Base-by-base conservation (phyloP, 1,140 invertebrate species). In the Drosophila azteca region DNA sequence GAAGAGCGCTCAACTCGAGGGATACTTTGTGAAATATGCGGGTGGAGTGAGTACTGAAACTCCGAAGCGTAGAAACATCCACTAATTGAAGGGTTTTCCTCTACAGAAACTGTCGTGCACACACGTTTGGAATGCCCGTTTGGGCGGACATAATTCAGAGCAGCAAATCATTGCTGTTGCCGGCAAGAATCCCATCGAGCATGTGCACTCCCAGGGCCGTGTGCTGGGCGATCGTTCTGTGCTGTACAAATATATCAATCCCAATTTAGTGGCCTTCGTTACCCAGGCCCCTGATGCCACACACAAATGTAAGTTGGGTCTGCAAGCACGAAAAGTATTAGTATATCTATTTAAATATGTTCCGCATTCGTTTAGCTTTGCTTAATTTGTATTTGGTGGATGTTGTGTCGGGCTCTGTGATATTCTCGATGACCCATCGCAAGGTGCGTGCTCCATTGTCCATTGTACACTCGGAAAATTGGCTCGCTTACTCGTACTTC, bases 241-340 rank as follows among this genome's bases (percentile, higher is more conserved):
- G 44, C 94, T 99, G 17, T 99, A 99, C 93, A 99, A 99, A 92
- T 99, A 99, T 92, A 94, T 98, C 50, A 99, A 99, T 94, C 99
- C 99, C 22, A 99, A 99, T 93, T 93, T 99, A 63, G 95, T 98
- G 46, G 96, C 96, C 24, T 93, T 99, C 71, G 94, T 96, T 7
- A 96, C 97, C 0, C 94, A 97, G 91, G 95, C 95, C 48, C 93
- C 94, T 44, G 96, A 97, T 92, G 93, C 93, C 53, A 91, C 94
- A 48, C 94, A 97, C 84, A 96, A 96, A 94, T 94, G 95, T 96
- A 93, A 93, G 80, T 91, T 17, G 9, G 9, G 66, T 69, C 13
- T 41, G 6, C 15, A 61, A 59, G 29, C 2, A 0, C 11, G 0
- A 2, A n/a, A 26, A 6, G 8, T 1, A 20, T 20, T 1, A 20